These are phyloP conservation scores for Stigmatopora nigra DNA, from an alignment of 2,113 vertebrate genomes.

Conservation along the genomic window DNA sequence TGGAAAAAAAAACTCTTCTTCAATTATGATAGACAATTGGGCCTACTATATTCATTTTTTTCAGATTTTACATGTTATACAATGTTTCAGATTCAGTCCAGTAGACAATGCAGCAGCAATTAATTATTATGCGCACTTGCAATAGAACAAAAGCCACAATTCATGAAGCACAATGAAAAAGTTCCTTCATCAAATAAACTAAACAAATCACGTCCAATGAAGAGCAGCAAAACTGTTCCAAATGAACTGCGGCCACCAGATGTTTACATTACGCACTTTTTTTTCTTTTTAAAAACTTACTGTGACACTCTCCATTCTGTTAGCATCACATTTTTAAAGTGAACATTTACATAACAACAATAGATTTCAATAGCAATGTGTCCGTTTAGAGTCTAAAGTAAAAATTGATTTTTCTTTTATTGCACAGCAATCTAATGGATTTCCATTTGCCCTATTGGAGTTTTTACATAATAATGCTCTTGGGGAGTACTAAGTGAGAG, in stretches of 20 bases:
- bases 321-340: neutral
- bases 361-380: neutral
- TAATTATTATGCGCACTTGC: neutral
- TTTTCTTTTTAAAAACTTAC: neutral
- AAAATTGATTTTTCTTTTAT: constrained; percentile 6
- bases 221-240: neutral
- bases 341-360: neutral
- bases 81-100: too few relatives aligned
- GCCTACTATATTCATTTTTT: too few relatives aligned
- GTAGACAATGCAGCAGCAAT: neutral
- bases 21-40: too few relatives aligned
- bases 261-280: neutral
- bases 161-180: neutral
- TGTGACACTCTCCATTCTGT: neutral
- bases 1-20: too few relatives aligned
- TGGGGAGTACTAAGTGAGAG: neutral
- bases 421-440: constrained; percentile 5
- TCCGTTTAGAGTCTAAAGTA: neutral
- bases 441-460: constrained; percentile 5
- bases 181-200: neutral
- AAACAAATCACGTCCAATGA: neutral
- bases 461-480: constrained; percentile 6
- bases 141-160: neutral
- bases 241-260: neutral
- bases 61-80: too few relatives aligned